Conservation (phyloP, 2,113 vertebrate species). For the Trogon surrucura region DNA sequence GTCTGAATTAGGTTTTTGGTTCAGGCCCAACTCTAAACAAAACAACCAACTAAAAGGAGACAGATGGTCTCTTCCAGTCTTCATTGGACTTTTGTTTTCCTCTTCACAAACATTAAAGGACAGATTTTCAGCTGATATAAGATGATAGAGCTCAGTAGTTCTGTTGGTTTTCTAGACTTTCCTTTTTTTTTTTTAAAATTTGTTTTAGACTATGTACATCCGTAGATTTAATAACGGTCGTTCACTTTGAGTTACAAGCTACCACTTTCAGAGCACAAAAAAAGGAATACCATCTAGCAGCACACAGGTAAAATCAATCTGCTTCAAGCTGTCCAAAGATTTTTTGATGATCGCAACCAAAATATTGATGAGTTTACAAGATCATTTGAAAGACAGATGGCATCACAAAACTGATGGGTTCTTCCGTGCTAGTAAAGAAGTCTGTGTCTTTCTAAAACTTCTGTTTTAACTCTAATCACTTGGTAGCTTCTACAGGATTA, state of each 20-base stretch:
- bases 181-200: not conserved
- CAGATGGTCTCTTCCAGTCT: constrained; percentile 25
- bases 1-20: not conserved
- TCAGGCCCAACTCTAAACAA: not conserved
- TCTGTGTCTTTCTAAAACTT: not conserved
- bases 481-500: not conserved
- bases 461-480: not conserved
- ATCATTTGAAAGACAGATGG: not conserved
- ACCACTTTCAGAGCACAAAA: not conserved
- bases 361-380: constrained; percentile 12
- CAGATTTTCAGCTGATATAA: not conserved
- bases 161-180: not conserved
- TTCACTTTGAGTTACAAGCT: not conserved
- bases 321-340: not conserved
- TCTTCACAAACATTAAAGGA: not conserved
- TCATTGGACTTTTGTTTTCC: not conserved
- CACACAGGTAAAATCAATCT: not conserved
- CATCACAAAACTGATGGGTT: not conserved
- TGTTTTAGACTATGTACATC: not conserved
- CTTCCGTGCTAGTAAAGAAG: not conserved
- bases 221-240: not conserved
- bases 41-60: not conserved
- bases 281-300: not conserved
- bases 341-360: not conserved
- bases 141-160: not conserved